Evolutionary conservation across 2,797 vertebrate species (phyloP).

Genomic region (Xenentodon cancila): DNA sequence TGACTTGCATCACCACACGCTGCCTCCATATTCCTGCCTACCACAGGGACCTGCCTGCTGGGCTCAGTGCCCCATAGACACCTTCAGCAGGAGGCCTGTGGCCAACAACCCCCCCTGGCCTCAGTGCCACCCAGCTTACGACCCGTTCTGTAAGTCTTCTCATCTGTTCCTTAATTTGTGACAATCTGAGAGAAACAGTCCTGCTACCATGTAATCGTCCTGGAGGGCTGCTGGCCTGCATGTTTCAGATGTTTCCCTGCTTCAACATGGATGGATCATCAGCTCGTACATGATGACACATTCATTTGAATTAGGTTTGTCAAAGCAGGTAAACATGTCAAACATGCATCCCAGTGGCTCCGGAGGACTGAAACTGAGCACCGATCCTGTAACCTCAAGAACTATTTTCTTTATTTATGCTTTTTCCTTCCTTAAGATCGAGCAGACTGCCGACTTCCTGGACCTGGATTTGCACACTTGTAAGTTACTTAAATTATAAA

Average conservation of each 20-base stretch:
- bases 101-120: slow-evolving; percentile 44
- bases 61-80: slow-evolving; percentile 62
- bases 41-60: slow-evolving; percentile 71
- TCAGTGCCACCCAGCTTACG: slow-evolving; percentile 46
- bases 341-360: too few relatives aligned
- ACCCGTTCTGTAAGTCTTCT: slow-evolving; percentile 72
- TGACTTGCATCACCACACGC: slow-evolving; percentile 57
- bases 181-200: too few relatives aligned
- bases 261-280: too few relatives aligned
- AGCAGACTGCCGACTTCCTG: slow-evolving; percentile 50
- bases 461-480: slow-evolving; percentile 46
- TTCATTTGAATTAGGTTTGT: neutral
- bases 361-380: too few relatives aligned
- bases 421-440: slow-evolving; percentile 44
- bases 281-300: too few relatives aligned
- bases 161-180: too few relatives aligned
- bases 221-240: too few relatives aligned
- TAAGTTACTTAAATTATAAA: slow-evolving; percentile 39
- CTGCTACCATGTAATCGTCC: too few relatives aligned
- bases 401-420: slow-evolving; percentile 6
- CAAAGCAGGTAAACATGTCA: too few relatives aligned
- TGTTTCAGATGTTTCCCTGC: too few relatives aligned
- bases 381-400: neutral
- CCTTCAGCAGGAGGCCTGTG: slow-evolving; percentile 44
- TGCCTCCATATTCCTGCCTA: slow-evolving; percentile 63